These are phyloP conservation scores for Agrochola macilenta DNA, from an alignment of 2,888 invertebrate species.

Conservation along the genomic window DNA sequence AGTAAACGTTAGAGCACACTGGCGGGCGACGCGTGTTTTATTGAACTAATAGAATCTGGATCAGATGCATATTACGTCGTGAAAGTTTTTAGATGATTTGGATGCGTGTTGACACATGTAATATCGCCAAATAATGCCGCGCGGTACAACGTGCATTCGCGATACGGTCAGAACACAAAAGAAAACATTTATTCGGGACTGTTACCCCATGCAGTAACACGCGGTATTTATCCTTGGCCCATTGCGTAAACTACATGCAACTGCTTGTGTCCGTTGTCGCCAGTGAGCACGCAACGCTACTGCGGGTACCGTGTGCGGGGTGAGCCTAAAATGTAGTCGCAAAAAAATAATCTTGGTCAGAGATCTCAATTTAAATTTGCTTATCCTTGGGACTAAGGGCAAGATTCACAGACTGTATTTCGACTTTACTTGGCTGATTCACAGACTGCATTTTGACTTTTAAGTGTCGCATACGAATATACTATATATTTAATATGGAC, in stretches of 20 bases:
- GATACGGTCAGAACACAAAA: background rate
- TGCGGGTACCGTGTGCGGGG: conserved; percentile 41
- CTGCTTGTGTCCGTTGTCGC: background rate
- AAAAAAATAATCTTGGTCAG: background rate
- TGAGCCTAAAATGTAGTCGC: conserved; percentile 27
- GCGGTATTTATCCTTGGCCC: background rate
- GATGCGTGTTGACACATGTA: background rate
- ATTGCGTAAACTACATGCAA: conserved; percentile 11
- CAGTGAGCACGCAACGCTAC: conserved; percentile 11
- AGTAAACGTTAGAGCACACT: conserved; percentile 9
- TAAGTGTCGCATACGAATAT: background rate
- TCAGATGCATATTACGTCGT: background rate
- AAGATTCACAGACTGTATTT: background rate
- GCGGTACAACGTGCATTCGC: background rate
- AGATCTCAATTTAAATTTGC: conserved; percentile 19
- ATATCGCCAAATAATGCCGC: background rate
- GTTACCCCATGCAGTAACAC: background rate
- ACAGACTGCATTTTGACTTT: background rate
- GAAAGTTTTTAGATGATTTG: background rate
- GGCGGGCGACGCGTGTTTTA: conserved; percentile 16
- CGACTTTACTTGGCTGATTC: background rate
- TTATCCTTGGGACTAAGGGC: conserved; percentile 35
- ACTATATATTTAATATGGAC: too few species aligned
- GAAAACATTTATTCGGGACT: background rate
- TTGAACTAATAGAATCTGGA: background rate